Conservation (phyloP, 1,140 invertebrate genomes). For the Drosophila gunungcola region DNA sequence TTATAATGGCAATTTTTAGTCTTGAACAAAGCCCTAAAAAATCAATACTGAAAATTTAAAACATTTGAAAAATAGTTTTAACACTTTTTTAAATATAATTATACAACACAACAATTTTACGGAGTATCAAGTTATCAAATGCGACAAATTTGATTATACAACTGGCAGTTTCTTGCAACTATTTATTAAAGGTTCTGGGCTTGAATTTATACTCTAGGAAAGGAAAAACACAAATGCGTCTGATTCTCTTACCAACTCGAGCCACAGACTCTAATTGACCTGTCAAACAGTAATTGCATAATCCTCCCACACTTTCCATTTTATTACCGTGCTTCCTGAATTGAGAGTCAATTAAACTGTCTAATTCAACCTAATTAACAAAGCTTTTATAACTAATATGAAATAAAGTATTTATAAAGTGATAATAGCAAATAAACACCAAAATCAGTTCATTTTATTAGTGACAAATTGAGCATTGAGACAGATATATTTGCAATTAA, state of each 20-base stretch:
- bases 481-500: conserved; percentile 8
- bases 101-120: no score
- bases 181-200: no score
- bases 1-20: no score
- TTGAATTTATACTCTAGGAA: background rate
- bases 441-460: conserved; percentile 1
- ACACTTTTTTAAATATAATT: no score
- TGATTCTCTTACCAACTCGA: conserved; percentile 17
- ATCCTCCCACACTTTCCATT: background rate
- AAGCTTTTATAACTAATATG: conserved; percentile 21
- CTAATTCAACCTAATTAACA: conserved; percentile 40
- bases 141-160: no score
- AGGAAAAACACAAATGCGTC: conserved; percentile 15
- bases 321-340: background rate
- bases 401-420: conserved; percentile 38
- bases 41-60: no score
- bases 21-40: no score
- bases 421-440: conserved; percentile 23
- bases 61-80: no score
- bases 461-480: conserved; percentile 6
- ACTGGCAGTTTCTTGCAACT: no score
- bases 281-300: conserved; percentile 48
- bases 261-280: conserved; percentile 36
- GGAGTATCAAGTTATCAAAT: no score
- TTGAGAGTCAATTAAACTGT: conserved; percentile 60